Base-by-base conservation (phyloP, 2,797 vertebrate species). In the Tiaroga cobitis region DNA sequence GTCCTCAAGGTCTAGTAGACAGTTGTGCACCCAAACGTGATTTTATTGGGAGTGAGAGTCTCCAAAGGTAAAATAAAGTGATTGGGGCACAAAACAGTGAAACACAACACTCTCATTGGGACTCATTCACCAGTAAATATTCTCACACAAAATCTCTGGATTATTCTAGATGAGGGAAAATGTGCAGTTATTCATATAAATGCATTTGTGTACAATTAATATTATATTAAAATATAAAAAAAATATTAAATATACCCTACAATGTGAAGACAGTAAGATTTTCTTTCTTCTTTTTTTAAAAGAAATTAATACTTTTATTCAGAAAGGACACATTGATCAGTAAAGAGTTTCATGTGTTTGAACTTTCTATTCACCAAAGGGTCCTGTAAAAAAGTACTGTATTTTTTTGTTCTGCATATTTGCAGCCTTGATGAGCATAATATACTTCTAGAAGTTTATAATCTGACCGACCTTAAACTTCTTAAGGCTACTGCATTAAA, bases 1-100 rank as follows among this genome's bases (percentile, higher is more conserved):
- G 43, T 56, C 61, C 61, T 84, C 73, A 68, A 56, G 73, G 82
- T 69, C 82, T 68, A 2, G 2, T 34, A 39, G 26, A 54, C 34
- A 68, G 68, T 24, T 84, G 82, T 69, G 82, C 61, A 67, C 37
- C 63, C 63, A 69, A 69, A 77, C 18, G 18, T 37, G 73, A 75
- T 49, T 74, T 65, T 49, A 32, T 65, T 15, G 6, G 51, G 9
- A 82, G 39, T 10, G 39, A 6, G 26, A 49, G 29, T n/a, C 29
- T 65, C 21, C 39, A n/a, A 63, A 73, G 39, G 69, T 65, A 63
- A 65, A 74, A 41, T 65, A 82, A 74, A 49, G 56, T 15, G 29
- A 73, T 63, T 34, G 26, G 54, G 39, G 37, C 11, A 34, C 19
- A 76, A 75, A 51, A 56, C 13, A n/a, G n/a, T n/a, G n/a, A n/a